Percentiles rank a stretch among this genome's conserved stretches.
Conservation (phyloP, 2,888 invertebrate species). For the Epinotia ramella region DNA sequence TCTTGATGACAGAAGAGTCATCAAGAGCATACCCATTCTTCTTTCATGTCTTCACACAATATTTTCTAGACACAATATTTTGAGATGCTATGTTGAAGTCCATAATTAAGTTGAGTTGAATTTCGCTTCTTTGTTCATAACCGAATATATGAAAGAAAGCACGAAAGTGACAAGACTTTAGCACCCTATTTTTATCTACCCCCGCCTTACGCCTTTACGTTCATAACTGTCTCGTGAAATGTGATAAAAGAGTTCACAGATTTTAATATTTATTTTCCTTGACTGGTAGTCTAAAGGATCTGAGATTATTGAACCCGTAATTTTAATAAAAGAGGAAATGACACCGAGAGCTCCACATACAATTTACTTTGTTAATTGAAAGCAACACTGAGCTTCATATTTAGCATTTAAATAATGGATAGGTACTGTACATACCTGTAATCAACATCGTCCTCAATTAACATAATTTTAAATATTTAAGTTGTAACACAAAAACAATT, state of each 20-base stretch:
- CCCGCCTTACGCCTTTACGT: not conserved
- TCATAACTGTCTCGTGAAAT: conserved; percentile 1
- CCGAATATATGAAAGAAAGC: not conserved
- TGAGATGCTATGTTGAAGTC: not conserved
- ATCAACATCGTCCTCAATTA: too few relatives aligned
- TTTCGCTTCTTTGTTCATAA: not conserved
- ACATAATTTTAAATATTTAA: too few relatives aligned
- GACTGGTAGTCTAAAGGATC: not conserved
- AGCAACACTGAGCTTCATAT: too few relatives aligned
- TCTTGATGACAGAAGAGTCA: not conserved
- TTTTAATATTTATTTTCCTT: not conserved
- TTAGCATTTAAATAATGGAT: too few relatives aligned
- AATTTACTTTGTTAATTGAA: not conserved
- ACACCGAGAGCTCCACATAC: not conserved
- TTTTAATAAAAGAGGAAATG: not conserved
- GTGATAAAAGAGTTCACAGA: not conserved
- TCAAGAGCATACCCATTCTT: not conserved
- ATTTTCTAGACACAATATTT: too few relatives aligned
- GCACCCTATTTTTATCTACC: not conserved
- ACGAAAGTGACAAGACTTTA: not conserved
- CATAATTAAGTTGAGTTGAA: not conserved
- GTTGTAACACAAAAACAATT: too few relatives aligned
- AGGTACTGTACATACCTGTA: too few relatives aligned
- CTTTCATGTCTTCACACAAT: not conserved
- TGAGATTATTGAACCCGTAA: not conserved